Evolutionary conservation across 2,797 vertebrate species (phyloP).

Genomic region (Nannoperca australis): DNA sequence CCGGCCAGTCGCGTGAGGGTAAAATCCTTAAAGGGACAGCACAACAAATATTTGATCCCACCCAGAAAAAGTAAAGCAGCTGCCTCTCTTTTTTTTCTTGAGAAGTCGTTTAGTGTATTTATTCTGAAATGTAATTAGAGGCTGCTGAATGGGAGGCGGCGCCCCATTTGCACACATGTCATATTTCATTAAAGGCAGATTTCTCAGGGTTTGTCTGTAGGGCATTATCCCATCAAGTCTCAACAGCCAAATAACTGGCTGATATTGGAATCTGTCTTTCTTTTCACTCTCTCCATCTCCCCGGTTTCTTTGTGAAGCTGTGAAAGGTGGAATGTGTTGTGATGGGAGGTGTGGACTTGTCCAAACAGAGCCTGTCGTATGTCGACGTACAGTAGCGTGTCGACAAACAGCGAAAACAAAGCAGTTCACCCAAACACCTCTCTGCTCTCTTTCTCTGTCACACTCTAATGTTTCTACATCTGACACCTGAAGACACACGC

Average conservation of each 20-base stretch:
- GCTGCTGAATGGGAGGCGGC: constrained; percentile 96
- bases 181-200: constrained; percentile 97
- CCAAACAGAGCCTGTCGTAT: constrained; percentile 73
- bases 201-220: constrained; percentile 93
- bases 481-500: constrained; percentile 34
- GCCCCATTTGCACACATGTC: constrained; percentile 97
- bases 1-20: constrained; percentile 22
- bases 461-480: background rate
- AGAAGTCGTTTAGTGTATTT: constrained; percentile 94
- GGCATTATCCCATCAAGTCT: constrained; percentile 96
- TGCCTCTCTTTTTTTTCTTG: constrained; percentile 40
- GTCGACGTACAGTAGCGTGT: constrained; percentile 63
- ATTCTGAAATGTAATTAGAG: constrained; percentile 98
- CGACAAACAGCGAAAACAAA: constrained; percentile 64
- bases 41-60: constrained; percentile 14
- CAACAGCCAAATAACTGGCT: constrained; percentile 94
- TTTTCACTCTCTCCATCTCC: constrained; percentile 82
- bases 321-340: constrained; percentile 81
- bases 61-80: constrained; percentile 59
- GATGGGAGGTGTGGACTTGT: constrained; percentile 76
- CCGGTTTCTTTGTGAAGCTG: constrained; percentile 85
- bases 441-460: constrained; percentile 19
- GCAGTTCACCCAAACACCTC: constrained; percentile 53
- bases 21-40: constrained; percentile 38
- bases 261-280: constrained; percentile 86